Conservation (phyloP, 2,797 vertebrate species). For the Pogonophryne albipinna region DNA sequence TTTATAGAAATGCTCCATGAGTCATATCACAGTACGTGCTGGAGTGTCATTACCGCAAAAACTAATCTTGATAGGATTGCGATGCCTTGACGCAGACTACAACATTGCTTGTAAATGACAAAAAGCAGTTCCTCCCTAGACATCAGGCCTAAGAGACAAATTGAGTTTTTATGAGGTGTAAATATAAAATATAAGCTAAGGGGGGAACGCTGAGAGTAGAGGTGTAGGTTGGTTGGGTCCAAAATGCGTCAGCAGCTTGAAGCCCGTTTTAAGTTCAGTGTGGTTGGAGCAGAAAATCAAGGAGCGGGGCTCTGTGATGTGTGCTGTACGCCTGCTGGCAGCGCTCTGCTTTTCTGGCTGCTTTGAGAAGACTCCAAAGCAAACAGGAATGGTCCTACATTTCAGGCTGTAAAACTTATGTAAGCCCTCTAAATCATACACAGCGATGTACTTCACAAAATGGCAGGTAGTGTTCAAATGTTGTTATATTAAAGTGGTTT, state of each 20-base stretch:
- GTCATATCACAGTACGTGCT: not conserved
- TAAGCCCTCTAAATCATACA: constrained; percentile 42
- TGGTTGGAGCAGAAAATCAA: constrained; percentile 59
- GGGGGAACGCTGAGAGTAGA: not conserved
- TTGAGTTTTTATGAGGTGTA: constrained; percentile 60
- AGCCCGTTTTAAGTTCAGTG: constrained; percentile 56
- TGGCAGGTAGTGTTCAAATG: constrained; percentile 5
- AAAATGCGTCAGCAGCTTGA: constrained; percentile 37
- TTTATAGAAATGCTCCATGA: constrained; percentile 9
- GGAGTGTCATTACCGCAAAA: not conserved
- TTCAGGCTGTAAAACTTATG: constrained; percentile 62
- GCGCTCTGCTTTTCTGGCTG: constrained; percentile 62
- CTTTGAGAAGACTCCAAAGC: constrained; percentile 73
- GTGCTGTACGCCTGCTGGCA: constrained; percentile 67
- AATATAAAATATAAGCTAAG: constrained; percentile 53
- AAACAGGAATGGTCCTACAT: constrained; percentile 68
- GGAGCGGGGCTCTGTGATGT: constrained; percentile 44
- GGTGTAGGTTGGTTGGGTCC: constrained; percentile 1
- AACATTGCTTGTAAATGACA: constrained; percentile 44
- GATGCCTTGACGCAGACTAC: constrained; percentile 3
- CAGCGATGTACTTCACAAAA: constrained; percentile 18
- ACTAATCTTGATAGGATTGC: constrained; percentile 13
- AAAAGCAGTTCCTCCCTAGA: constrained; percentile 20
- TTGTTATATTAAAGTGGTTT: not conserved
- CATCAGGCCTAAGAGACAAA: constrained; percentile 29